Conservation (phyloP, 2,797 vertebrate species). For the Jordanella pulchra region DNA sequence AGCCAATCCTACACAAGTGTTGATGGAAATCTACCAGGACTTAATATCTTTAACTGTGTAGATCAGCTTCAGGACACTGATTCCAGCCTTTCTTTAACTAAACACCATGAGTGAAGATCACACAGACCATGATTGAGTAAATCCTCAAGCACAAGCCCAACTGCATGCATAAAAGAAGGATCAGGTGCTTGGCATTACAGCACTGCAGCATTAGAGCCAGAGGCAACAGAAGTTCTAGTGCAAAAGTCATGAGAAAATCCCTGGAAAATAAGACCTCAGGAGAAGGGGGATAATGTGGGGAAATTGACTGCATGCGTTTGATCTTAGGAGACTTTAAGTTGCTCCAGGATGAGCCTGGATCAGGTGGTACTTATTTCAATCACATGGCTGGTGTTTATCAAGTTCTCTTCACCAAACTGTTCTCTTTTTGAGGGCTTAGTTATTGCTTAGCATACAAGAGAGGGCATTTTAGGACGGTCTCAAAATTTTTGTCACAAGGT, state of each 20-base stretch:
- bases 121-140: slow-evolving; percentile 67
- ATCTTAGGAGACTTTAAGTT: slow-evolving; percentile 71
- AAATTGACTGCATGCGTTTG: slow-evolving; percentile 76
- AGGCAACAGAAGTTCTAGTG: slow-evolving; percentile 70
- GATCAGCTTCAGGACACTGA: slow-evolving; percentile 1
- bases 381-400: slow-evolving; percentile 64
- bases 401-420: slow-evolving; percentile 49
- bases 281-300: slow-evolving; percentile 70
- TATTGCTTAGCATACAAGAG: slow-evolving; percentile 41
- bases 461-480: slow-evolving; percentile 41
- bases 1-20: too few relatives aligned
- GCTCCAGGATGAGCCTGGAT: slow-evolving; percentile 65
- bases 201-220: slow-evolving; percentile 66
- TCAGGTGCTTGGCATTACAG: slow-evolving; percentile 84
- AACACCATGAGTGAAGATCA: slow-evolving; percentile 56
- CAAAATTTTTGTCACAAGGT: slow-evolving; percentile 39
- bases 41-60: slow-evolving; percentile 15
- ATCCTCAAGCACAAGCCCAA: slow-evolving; percentile 61
- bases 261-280: slow-evolving; percentile 64
- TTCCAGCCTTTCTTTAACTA: slow-evolving; percentile 1
- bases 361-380: slow-evolving; percentile 70
- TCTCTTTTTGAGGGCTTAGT: slow-evolving; percentile 33
- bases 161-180: slow-evolving; percentile 72
- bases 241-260: slow-evolving; percentile 79
- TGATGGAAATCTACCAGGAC: too few relatives aligned